phyloP scores from a whole-genome alignment of 92 coral and sea anemone genomes.

The Paramuricea clavata region DNA sequence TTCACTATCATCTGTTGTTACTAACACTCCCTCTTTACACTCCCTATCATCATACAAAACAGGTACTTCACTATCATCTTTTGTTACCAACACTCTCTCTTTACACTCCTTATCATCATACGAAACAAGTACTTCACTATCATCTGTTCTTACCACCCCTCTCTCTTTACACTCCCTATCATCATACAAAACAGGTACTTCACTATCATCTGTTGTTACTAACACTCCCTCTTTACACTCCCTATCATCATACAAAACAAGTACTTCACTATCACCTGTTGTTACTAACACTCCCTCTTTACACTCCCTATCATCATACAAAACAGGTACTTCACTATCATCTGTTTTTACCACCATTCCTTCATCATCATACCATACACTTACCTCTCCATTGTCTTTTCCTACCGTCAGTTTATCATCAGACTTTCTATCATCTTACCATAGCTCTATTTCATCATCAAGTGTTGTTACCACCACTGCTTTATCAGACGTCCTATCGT shows the following conservation, averaged over 20 bases:
- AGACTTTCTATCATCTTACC: no score
- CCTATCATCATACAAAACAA: neutral
- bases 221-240: neutral
- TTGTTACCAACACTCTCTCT: neutral
- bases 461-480: no score
- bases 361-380: neutral
- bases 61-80: neutral
- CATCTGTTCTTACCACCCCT: neutral
- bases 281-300: neutral
- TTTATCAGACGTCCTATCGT: neutral
- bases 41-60: neutral
- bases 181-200: neutral
- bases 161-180: neutral
- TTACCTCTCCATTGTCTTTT: neutral
- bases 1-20: neutral
- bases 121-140: neutral
- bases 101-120: neutral
- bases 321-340: neutral
- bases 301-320: neutral
- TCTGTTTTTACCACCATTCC: neutral
- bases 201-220: neutral
- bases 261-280: neutral
- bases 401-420: neutral
- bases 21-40: neutral
- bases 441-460: no score